Conservation (phyloP, 2,888 invertebrate genomes). For the Pseudanteris insignis region DNA sequence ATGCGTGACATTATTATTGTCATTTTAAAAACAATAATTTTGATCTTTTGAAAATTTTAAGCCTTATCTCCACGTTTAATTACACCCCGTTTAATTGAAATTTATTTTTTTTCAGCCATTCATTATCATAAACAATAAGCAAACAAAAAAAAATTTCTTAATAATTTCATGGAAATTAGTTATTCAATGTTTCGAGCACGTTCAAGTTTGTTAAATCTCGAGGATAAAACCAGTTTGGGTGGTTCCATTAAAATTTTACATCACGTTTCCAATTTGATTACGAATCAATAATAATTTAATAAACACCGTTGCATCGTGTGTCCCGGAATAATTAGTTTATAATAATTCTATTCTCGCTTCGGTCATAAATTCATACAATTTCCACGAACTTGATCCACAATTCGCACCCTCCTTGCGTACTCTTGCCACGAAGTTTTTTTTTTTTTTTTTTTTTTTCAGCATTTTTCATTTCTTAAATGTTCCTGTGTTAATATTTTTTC, state of each 20-base stretch:
- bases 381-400: constrained; percentile 35
- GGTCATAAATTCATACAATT: constrained; percentile 36
- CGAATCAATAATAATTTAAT: constrained; percentile 27
- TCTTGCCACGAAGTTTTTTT: constrained; percentile 13
- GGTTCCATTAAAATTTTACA: constrained; percentile 3
- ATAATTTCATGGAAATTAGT: no score
- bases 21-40: no score
- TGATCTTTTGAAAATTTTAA: no score
- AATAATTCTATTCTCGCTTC: constrained; percentile 25
- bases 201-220: no score
- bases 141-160: no score
- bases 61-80: no score
- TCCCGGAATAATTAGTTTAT: constrained; percentile 30
- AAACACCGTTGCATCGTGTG: constrained; percentile 6
- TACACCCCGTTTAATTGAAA: no score
- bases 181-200: no score
- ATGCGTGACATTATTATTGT: no score
- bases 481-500: constrained; percentile 33
- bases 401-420: constrained; percentile 35
- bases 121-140: no score
- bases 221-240: no score
- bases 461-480: constrained; percentile 42
- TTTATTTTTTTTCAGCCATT: no score
- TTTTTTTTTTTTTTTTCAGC: constrained; percentile 21
- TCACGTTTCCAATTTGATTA: constrained; percentile 10